Percentiles rank a stretch among this genome's conserved stretches.
phyloP scores from a whole-genome alignment of 2,888 invertebrate genomes.

The Drosophila picticornis region DNA sequence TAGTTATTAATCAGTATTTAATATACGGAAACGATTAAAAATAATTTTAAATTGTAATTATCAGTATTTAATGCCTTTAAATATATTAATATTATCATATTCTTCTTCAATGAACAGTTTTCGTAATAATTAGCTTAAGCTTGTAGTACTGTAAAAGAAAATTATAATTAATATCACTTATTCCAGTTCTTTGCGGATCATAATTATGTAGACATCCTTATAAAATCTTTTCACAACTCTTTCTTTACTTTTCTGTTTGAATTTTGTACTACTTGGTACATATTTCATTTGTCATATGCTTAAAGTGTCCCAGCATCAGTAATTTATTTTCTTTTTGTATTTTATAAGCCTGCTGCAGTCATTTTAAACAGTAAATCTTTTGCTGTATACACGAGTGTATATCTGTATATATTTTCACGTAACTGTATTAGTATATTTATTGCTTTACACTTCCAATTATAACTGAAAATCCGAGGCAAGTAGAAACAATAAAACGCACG shows the following conservation, averaged over 20 bases:
- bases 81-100: neutral
- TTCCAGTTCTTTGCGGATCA: neutral
- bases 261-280: neutral
- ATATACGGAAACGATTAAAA: neutral
- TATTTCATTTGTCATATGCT: neutral
- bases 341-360: neutral
- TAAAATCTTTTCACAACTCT: neutral
- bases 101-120: neutral
- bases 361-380: neutral
- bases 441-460: conserved; percentile 77
- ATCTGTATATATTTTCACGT: conserved; percentile 1
- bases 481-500: conserved; percentile 70
- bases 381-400: neutral
- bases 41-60: neutral
- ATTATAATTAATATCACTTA: neutral
- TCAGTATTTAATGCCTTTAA: neutral
- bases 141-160: neutral
- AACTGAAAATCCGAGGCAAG: conserved; percentile 73
- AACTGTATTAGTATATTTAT: conserved; percentile 54
- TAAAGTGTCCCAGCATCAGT: neutral
- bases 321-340: neutral
- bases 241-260: neutral
- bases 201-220: neutral
- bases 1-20: neutral
- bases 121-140: neutral